A percentile compares a stretch with the other conserved stretches of the same genome.
Evolutionary conservation across 37 sponge, comb jelly and placozoan genomes (phyloP).

Genomic region (Corticium candelabrum): DNA sequence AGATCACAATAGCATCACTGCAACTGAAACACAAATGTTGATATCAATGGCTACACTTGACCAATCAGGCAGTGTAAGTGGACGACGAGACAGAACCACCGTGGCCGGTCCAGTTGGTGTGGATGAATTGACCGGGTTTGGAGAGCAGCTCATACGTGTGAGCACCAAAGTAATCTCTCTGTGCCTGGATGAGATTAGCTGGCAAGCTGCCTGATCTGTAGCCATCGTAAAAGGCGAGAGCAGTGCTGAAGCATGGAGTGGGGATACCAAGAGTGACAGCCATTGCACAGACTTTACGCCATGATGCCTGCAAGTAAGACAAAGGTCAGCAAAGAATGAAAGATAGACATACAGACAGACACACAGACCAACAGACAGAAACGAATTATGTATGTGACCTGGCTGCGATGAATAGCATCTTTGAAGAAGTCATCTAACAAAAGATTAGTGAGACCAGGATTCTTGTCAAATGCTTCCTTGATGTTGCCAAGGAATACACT

Average conservation of each 20-base stretch:
- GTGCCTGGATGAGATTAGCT: slow-evolving; percentile 97
- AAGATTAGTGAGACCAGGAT: slow-evolving; percentile 60
- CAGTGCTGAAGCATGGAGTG: slow-evolving; percentile 84
- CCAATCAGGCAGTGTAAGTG: too few relatives aligned
- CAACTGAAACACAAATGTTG: too few relatives aligned
- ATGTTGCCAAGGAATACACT: slow-evolving; percentile 94
- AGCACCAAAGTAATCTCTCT: slow-evolving; percentile 97
- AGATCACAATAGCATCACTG: too few relatives aligned
- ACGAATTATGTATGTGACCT: slow-evolving; percentile 28
- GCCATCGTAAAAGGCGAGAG: slow-evolving; percentile 98
- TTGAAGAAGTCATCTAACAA: slow-evolving; percentile 93
- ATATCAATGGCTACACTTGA: too few relatives aligned
- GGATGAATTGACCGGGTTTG: slow-evolving; percentile 76
- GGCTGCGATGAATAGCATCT: slow-evolving; percentile 54
- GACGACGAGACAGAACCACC: too few relatives aligned
- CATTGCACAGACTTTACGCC: slow-evolving; percentile 75
- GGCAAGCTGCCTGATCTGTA: slow-evolving; percentile 78
- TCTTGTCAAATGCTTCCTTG: slow-evolving; percentile 93
- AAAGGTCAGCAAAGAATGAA: too few relatives aligned
- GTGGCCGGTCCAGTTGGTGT: slow-evolving; percentile 96
- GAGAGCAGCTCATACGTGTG: slow-evolving; percentile 92
- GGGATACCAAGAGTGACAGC: slow-evolving; percentile 85
- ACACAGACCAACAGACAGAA: too few relatives aligned
- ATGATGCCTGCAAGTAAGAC: slow-evolving; percentile 69
- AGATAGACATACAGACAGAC: too few relatives aligned